These are phyloP conservation scores for Monochamus saltuarius DNA, from an alignment of 1,140 invertebrate species.

Conservation along the genomic window DNA sequence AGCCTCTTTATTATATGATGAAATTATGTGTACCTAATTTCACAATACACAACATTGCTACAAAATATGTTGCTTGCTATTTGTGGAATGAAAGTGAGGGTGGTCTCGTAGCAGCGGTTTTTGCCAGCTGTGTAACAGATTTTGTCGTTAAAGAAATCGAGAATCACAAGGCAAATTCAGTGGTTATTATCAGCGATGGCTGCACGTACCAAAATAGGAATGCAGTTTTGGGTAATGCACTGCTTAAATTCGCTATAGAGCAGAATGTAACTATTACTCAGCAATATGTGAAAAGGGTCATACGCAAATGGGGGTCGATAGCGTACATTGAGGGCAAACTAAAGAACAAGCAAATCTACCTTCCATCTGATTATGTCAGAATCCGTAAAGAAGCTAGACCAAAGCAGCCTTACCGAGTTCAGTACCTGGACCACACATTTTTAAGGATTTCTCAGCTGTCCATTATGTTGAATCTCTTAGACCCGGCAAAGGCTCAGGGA, in stretches of 20 bases:
- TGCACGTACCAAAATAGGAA: slow-evolving; percentile 46
- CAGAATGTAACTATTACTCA: slow-evolving; percentile 47
- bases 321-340: slow-evolving; percentile 39
- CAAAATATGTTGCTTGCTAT: slow-evolving; percentile 32
- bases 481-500: not conserved
- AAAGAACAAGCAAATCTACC: slow-evolving; percentile 23
- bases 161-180: not conserved
- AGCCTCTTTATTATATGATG: slow-evolving; percentile 51
- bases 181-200: slow-evolving; percentile 18
- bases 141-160: slow-evolving; percentile 12
- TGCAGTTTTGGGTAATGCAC: slow-evolving; percentile 43
- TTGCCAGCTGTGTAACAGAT: slow-evolving; percentile 34
- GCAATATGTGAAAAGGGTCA: slow-evolving; percentile 51
- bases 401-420: slow-evolving; percentile 16
- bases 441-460: not conserved
- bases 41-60: no score
- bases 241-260: slow-evolving; percentile 38
- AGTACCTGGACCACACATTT: slow-evolving; percentile 3
- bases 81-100: slow-evolving; percentile 30
- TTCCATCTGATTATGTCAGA: slow-evolving; percentile 33
- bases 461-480: not conserved
- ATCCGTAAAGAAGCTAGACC: slow-evolving; percentile 34
- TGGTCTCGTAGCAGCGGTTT: slow-evolving; percentile 48
- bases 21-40: slow-evolving; percentile 53
- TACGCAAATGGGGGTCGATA: slow-evolving; percentile 51